Conservation (phyloP, 2,113 vertebrate genomes). For the Grammomys dolichurus region DNA sequence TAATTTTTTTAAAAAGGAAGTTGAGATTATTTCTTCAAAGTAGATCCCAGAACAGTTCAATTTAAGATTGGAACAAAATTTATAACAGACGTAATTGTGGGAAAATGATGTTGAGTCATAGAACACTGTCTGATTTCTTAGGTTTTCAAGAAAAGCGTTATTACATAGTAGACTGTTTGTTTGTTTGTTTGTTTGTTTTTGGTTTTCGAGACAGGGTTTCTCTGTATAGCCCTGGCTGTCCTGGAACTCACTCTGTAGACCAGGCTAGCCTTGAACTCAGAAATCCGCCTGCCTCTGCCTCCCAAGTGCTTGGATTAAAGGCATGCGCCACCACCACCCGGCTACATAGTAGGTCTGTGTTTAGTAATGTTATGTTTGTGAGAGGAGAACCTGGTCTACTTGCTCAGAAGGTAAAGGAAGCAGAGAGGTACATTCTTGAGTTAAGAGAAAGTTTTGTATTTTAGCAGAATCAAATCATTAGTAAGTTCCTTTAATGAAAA, state of each 20-base stretch:
- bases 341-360: not conserved
- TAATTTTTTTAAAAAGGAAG: not conserved
- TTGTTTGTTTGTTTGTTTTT: too few relatives aligned
- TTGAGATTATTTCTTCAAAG: slow-evolving; percentile 25
- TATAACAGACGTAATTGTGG: not conserved
- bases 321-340: too few relatives aligned
- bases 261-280: too few relatives aligned
- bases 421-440: not conserved
- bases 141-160: slow-evolving; percentile 20
- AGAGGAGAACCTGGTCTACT: not conserved
- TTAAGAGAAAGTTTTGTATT: slow-evolving; percentile 13
- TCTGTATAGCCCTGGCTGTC: too few relatives aligned
- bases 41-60: not conserved
- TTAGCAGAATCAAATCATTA: not conserved
- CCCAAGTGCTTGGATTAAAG: too few relatives aligned
- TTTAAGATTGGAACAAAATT: not conserved
- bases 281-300: too few relatives aligned
- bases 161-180: not conserved
- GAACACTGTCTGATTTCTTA: not conserved
- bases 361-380: not conserved
- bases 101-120: not conserved
- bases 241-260: too few relatives aligned
- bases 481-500: slow-evolving; percentile 9
- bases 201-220: too few relatives aligned
- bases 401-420: not conserved